Evolutionary conservation across 2,888 invertebrate genomes (phyloP).

Genomic region (Ochropleura leucogaster): DNA sequence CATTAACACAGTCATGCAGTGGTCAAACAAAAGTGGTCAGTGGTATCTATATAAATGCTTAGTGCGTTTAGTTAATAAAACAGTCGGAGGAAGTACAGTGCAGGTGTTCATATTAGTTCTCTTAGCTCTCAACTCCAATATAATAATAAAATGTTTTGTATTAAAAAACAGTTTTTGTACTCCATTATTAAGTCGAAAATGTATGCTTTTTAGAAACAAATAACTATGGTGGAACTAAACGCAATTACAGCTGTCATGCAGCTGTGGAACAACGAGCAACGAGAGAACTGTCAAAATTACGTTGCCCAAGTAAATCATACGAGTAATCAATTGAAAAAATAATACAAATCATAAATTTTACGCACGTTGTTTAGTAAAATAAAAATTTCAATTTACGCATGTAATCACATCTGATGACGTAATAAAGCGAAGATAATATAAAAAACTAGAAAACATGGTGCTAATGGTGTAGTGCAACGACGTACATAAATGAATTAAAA

Average conservation of each 20-base stretch:
- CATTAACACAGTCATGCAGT: not conserved
- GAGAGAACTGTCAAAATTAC: slow-evolving; percentile 59
- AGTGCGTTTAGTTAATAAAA: slow-evolving; percentile 23
- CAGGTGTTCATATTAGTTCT: not conserved
- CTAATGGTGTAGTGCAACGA: slow-evolving; percentile 69
- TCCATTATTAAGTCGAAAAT: not conserved
- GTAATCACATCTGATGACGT: slow-evolving; percentile 19
- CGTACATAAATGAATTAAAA: slow-evolving; percentile 71
- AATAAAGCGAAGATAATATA: slow-evolving; percentile 22
- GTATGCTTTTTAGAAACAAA: not conserved
- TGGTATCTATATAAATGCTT: slow-evolving; percentile 30
- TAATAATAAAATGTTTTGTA: no score
- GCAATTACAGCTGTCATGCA: slow-evolving; percentile 36
- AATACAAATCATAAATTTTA: slow-evolving; percentile 28
- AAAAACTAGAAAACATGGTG: slow-evolving; percentile 55
- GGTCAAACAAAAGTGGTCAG: no score
- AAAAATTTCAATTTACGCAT: slow-evolving; percentile 5
- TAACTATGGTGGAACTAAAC: slow-evolving; percentile 34
- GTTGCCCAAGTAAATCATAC: slow-evolving; percentile 54
- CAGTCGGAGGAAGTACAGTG: not conserved
- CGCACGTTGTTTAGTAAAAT: slow-evolving; percentile 12
- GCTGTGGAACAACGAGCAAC: slow-evolving; percentile 14
- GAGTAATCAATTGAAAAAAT: slow-evolving; percentile 51
- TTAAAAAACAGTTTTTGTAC: no score
- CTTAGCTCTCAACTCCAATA: no score